Percentiles rank a stretch among this genome's conserved stretches.
These are phyloP conservation scores for Pachycephala philippinensis DNA, from an alignment of 2,113 vertebrate species.

Conservation along the genomic window DNA sequence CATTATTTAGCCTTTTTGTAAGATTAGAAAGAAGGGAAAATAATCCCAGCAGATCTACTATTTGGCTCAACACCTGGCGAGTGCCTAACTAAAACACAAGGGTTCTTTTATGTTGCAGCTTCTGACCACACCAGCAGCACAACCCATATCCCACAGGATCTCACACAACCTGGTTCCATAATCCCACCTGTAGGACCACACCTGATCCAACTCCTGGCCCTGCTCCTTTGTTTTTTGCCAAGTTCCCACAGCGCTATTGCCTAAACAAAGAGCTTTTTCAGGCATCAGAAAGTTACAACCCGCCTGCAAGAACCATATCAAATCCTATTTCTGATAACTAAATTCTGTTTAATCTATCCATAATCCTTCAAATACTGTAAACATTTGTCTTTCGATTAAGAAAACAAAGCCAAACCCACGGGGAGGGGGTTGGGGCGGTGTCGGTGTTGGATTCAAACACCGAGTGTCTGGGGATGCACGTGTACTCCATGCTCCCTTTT, in stretches of 20 bases:
- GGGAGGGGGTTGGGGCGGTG: accelerated
- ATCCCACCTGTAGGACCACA: not conserved
- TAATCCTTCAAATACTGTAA: slow-evolving; percentile 27
- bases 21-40: not conserved
- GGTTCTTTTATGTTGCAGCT: not conserved
- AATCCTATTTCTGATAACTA: slow-evolving; percentile 31
- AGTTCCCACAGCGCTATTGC: accelerated
- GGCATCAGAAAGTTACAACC: not conserved
- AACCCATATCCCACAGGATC: no score
- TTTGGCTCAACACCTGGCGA: not conserved
- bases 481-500: no score
- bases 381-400: not conserved
- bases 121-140: accelerated
- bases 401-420: not conserved
- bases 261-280: slow-evolving; percentile 14
- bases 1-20: slow-evolving; percentile 4
- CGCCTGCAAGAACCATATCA: not conserved
- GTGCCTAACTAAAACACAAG: not conserved
- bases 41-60: not conserved
- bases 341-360: slow-evolving; percentile 13
- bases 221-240: accelerated
- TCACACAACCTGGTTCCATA: accelerated
- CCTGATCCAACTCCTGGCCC: accelerated
- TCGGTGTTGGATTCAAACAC: not conserved
- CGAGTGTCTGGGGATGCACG: accelerated